Percentiles rank a stretch among this genome's conserved stretches.
These are phyloP conservation scores for Pseudomyrmex flavicornis DNA, from an alignment of 1,140 invertebrate genomes.

Conservation along the genomic window DNA sequence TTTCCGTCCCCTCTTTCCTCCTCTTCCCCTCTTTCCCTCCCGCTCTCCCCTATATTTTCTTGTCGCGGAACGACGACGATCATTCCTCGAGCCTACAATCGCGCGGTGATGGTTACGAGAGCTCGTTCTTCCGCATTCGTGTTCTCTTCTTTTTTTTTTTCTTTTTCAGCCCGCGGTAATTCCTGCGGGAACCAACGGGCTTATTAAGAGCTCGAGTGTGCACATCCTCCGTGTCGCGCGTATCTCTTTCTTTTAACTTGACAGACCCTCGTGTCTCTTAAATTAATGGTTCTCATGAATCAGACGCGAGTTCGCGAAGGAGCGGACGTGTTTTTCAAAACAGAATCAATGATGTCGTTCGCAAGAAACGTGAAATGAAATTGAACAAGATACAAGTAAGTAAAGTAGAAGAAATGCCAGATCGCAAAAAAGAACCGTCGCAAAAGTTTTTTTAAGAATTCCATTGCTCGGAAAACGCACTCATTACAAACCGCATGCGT, in stretches of 20 bases:
- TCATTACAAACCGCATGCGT: slow-evolving; percentile 1
- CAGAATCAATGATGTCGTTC: not conserved
- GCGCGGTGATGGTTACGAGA: not conserved
- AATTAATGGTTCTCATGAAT: slow-evolving; percentile 71
- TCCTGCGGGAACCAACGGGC: slow-evolving; percentile 51
- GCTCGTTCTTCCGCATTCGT: not conserved
- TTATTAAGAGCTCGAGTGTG: slow-evolving; percentile 71
- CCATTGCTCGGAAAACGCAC: not conserved
- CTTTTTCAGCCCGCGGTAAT: slow-evolving; percentile 16
- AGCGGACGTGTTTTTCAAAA: not conserved
- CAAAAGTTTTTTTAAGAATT: not conserved
- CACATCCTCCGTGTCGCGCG: slow-evolving; percentile 53
- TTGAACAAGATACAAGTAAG: not conserved
- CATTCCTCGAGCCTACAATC: slow-evolving; percentile 18
- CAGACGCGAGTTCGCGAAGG: slow-evolving; percentile 36
- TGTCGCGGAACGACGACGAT: slow-evolving; percentile 19
- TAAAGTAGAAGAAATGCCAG: too few relatives aligned
- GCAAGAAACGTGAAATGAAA: not conserved
- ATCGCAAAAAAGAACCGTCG: too few relatives aligned
- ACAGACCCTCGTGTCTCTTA: slow-evolving; percentile 43
- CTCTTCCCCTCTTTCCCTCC: not conserved
- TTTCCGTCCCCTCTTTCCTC: not conserved
- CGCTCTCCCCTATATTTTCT: slow-evolving; percentile 9
- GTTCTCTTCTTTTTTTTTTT: not conserved
- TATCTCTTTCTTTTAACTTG: slow-evolving; percentile 49